Evolutionary conservation across 1,140 invertebrate genomes (phyloP).

Genomic region (Brachionus paranguensis): DNA sequence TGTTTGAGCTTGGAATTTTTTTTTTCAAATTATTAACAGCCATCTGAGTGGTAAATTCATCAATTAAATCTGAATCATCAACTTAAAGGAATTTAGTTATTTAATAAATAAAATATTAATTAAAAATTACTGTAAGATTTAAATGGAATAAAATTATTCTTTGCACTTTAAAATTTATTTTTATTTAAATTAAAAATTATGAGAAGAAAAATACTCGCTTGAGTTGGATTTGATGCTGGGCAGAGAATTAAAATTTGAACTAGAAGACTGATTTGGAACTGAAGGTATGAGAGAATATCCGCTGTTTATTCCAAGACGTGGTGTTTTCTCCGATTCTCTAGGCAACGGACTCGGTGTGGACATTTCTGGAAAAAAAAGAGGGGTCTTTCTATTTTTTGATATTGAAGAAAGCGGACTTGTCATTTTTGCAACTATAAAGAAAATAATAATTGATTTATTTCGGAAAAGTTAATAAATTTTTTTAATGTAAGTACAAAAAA

Average conservation of each 20-base stretch:
- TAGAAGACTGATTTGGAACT: neutral
- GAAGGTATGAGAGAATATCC: neutral
- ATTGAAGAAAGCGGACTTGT: conserved; percentile 7
- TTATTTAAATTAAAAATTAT: neutral
- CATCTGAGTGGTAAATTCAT: conserved; percentile 14
- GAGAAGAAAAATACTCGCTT: neutral
- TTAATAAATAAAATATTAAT: neutral
- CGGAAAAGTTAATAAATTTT: neutral
- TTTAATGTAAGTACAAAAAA: neutral
- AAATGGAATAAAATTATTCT: neutral
- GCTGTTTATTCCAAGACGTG: neutral
- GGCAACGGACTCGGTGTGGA: neutral
- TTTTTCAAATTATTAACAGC: conserved; percentile 12
- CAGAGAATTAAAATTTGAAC: neutral
- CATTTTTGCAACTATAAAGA: neutral
- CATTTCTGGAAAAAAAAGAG: conserved; percentile 13
- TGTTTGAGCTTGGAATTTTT: neutral
- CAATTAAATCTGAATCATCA: conserved; percentile 25
- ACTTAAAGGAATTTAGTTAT: neutral
- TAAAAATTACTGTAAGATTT: neutral
- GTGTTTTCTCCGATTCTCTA: neutral
- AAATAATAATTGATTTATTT: neutral
- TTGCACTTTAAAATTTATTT: neutral
- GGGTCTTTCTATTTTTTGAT: neutral
- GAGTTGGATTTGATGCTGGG: neutral